phyloP scores from a whole-genome alignment of 2,113 vertebrate genomes.

The Pseudorectes ferrugineus region DNA sequence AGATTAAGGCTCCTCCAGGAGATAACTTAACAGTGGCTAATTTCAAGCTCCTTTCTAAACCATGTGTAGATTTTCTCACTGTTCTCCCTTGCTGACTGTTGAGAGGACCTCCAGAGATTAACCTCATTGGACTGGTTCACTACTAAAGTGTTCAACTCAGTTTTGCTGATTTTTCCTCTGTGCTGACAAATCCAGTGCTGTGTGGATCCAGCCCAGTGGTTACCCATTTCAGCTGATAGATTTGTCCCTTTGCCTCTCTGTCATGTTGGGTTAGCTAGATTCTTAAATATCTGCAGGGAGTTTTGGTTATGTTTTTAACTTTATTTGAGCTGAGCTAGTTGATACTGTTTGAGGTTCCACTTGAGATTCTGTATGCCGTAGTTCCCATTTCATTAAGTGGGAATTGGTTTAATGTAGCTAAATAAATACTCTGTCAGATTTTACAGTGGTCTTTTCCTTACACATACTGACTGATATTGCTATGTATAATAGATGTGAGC shows the following conservation, averaged over 20 bases:
- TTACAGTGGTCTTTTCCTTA: background rate
- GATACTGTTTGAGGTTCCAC: background rate
- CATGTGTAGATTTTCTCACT: background rate
- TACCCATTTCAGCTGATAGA: background rate
- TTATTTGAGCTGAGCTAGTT: background rate
- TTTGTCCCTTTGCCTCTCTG: background rate
- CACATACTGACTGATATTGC: background rate
- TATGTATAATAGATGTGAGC: background rate
- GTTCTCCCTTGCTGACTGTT: background rate
- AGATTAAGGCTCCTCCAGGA: background rate
- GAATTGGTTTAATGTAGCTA: background rate
- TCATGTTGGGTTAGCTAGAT: background rate
- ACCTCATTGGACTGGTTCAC: background rate
- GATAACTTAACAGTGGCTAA: background rate
- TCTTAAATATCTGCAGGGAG: background rate
- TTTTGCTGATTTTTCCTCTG: background rate
- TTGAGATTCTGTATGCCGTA: background rate
- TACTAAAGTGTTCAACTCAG: accelerated
- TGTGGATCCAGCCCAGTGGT: background rate
- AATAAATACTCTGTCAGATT: background rate
- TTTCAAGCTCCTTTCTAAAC: background rate
- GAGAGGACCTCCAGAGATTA: background rate
- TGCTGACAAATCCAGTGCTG: background rate
- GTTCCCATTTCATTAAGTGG: background rate
- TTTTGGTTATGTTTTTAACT: background rate